Base-by-base conservation (phyloP, 2,888 invertebrate species). In the Acrobasis repandana region DNA sequence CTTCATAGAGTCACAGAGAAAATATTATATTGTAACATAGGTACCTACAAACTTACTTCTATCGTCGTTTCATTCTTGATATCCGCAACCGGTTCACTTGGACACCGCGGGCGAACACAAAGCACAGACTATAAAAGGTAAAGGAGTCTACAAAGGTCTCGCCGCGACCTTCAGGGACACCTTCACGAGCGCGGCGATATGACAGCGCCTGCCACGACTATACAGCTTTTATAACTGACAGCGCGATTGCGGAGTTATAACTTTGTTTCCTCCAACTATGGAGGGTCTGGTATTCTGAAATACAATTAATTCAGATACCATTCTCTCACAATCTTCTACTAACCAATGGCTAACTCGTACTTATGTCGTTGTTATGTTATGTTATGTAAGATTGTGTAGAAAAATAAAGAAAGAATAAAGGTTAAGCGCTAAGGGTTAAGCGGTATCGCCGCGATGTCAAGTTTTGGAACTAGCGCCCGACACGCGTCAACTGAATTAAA, bases 141-240 rank as follows among this genome's bases (percentile, higher is more conserved):
- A 38, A 10, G 6, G 1, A 43, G 28, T 28, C n/a, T 43, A 43
- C 43, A 43, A 43, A 11, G 43, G 43, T 43, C 14, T n/a, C 43
- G 4, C 43, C 4, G 43, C 43, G 43, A 43, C 43, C 43, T 43
- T 43, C 43, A 43, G 43, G 43, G 43, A 43, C 43, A 11, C 43
- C 43, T 43, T 43, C 33, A 48, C 16, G 28, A 16, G 16, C 56
- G 38, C 20, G 20, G 38, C 16, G 46, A 14, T 46, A 46, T 15
- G 15, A 33, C 9, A 36, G 18, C 56, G 43, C 18, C 34, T 48
- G 58, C 58, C 14, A 43, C 43, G 43, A n/a, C n/a, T 43, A 43
- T 43, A 43, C 43, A n/a, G 43, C 43, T 43, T 43, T 43, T 43
- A 43, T n/a, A 43, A 4, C 43, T 11, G n/a, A 43, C 14, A 11